Conservation (phyloP, 2,113 vertebrate species). For the Pomatorhinus ruficollis region DNA sequence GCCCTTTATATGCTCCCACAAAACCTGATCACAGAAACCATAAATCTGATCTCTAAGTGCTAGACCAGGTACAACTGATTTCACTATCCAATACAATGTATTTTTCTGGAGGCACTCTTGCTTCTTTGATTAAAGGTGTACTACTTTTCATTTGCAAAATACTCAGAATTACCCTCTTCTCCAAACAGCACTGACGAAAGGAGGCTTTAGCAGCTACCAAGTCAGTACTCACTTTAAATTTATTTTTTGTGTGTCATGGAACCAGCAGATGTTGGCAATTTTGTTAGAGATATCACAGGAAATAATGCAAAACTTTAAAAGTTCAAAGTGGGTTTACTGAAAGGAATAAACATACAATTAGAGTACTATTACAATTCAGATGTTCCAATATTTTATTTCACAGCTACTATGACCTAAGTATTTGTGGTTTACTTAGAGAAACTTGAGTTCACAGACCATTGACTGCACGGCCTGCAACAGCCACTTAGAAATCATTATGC, state of each 20-base stretch:
- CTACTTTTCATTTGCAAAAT: neutral
- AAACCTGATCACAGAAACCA: neutral
- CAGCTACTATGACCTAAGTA: conserved; percentile 25
- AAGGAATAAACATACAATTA: conserved; percentile 56
- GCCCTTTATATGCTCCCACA: neutral
- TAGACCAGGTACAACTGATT: neutral
- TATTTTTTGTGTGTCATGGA: neutral
- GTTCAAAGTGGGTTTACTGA: conserved; percentile 34
- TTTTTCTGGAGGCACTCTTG: accelerated
- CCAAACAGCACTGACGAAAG: neutral
- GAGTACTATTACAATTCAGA: conserved; percentile 41
- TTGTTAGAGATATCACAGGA: conserved; percentile 9
- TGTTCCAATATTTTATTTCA: conserved; percentile 47
- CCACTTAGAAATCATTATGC: conserved; percentile 41
- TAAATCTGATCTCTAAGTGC: neutral
- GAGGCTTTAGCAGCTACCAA: neutral
- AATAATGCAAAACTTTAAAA: neutral
- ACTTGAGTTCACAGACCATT: conserved; percentile 66
- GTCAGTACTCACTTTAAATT: neutral
- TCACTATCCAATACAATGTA: neutral
- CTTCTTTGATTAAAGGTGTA: neutral
- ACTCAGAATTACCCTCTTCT: neutral
- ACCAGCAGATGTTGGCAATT: neutral
- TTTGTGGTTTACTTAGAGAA: conserved; percentile 48
- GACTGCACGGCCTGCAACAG: conserved; percentile 38